A percentile compares a stretch with the other conserved stretches of the same genome.
Conservation (phyloP, 1,140 invertebrate genomes). For the Mycetomoellerius zeteki region DNA sequence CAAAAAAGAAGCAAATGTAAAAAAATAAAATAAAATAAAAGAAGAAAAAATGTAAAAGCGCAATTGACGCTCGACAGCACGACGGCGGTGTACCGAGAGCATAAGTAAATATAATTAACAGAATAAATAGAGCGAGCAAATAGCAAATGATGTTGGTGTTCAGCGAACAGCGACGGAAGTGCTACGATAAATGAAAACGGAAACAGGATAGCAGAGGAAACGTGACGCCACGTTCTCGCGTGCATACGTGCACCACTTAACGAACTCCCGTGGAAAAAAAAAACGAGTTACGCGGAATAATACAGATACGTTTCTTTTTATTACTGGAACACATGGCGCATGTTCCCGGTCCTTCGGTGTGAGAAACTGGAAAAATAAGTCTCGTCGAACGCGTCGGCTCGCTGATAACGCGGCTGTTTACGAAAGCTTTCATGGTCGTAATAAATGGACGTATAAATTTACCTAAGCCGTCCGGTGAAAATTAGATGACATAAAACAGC, state of each 20-base stretch:
- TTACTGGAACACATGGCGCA: neutral
- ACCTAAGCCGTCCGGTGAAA: slow-evolving; percentile 48
- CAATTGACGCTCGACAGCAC: slow-evolving; percentile 40
- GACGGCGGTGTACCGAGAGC: slow-evolving; percentile 30
- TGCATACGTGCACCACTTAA: slow-evolving; percentile 28
- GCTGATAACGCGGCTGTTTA: slow-evolving; percentile 45
- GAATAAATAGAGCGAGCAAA: slow-evolving; percentile 59
- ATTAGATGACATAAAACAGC: slow-evolving; percentile 56
- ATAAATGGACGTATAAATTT: slow-evolving; percentile 63
- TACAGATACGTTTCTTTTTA: slow-evolving; percentile 33
- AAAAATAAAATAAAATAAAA: slow-evolving; percentile 1
- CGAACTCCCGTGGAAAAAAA: neutral
- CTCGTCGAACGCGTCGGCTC: slow-evolving; percentile 40
- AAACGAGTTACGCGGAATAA: slow-evolving; percentile 28
- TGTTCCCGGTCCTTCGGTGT: neutral
- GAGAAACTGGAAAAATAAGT: slow-evolving; percentile 50
- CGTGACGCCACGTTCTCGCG: slow-evolving; percentile 11
- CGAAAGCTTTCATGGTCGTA: slow-evolving; percentile 41
- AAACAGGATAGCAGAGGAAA: slow-evolving; percentile 55
- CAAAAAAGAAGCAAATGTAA: neutral
- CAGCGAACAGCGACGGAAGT: slow-evolving; percentile 42
- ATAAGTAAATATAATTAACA: slow-evolving; percentile 64
- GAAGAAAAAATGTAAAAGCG: slow-evolving; percentile 35
- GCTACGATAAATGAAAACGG: slow-evolving; percentile 56
- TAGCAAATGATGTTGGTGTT: slow-evolving; percentile 60